Base-by-base conservation (phyloP, 2,113 vertebrate species). In the Neogale vison region DNA sequence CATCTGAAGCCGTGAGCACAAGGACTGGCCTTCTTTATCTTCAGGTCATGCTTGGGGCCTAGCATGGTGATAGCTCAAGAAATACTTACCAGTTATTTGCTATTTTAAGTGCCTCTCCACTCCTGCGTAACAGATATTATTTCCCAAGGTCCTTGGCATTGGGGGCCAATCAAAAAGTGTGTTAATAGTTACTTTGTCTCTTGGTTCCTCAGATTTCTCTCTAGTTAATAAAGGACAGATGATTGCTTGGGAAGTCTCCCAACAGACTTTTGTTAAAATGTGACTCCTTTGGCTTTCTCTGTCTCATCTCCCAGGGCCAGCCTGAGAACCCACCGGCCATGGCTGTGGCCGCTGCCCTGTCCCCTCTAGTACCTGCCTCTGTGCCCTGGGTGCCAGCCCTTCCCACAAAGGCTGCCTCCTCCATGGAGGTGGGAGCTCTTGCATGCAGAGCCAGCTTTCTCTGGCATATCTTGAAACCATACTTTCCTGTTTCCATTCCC, bases 301-400 rank as follows among this genome's bases (percentile, higher is more conserved):
- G 24, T 10, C 59, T 26, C 50, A 72, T 72, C 90, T 59, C 31
- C 11, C 12, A 36, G 36, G 0, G 1, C 7, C 29, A 21, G 36
- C 65, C 34, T 8, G 42, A 61, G 42, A 72, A 20, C 45, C 4
- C 7, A 3, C 0, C 0, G 29, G 12, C 71, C 0, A 0, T 17
- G 52, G 14, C 45, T 11, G 24, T 3, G 14, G 4, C 47, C 4
- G 0, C 61, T 13, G 8, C 21, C 10, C 20, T 7, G 7, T 57
- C 57, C 7, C 20, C 55, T 21, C 3, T 21, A 4, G n/a, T 26
- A 39, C n/a, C 76, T 6, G 18, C 18, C 23, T 31, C 7, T 47
- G 36, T 29, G 15, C 4, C 4, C 6, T 3, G 31, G 84, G 7
- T 4, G 7, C 69, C 24, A 0, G 55, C 4, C 7, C 34, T 69